Conservation (phyloP, 92 coral and sea anemone species). For the Isaurus tuberculatus region DNA sequence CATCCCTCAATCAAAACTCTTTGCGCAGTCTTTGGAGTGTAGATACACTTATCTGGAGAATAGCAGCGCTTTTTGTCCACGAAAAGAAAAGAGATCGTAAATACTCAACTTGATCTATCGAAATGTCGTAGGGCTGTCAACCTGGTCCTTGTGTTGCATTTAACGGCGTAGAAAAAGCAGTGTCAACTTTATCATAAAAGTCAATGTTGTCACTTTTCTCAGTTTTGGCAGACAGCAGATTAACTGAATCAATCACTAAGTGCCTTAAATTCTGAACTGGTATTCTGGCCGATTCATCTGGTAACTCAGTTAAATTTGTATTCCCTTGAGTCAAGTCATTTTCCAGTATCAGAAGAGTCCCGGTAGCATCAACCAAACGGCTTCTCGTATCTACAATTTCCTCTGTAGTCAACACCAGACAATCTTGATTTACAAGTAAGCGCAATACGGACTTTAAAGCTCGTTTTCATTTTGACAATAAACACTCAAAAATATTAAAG, state of each 20-base stretch:
- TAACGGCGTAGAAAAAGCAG: background rate
- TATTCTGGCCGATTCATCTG: background rate
- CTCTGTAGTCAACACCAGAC: conserved; percentile 35
- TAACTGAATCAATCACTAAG: background rate
- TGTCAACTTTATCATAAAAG: background rate
- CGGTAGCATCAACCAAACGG: conserved; percentile 52
- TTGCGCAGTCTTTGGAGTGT: background rate
- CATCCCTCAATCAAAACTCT: background rate
- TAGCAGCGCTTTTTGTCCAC: background rate
- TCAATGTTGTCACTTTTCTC: background rate
- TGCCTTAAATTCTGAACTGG: no score
- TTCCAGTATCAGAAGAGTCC: conserved; percentile 31
- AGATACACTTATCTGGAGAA: background rate
- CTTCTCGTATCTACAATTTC: conserved; percentile 39
- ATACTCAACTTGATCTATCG: background rate
- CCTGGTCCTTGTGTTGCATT: background rate
- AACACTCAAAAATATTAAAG: no score
- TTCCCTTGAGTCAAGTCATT: conserved; percentile 33
- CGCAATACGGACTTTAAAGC: no score
- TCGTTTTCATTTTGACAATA: no score
- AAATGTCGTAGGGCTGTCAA: background rate
- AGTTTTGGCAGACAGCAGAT: background rate
- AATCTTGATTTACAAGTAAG: no score
- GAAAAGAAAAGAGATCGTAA: background rate
- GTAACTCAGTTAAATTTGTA: conserved; percentile 33